These are phyloP conservation scores for Brachionus manjavacas DNA, from an alignment of 1,140 invertebrate genomes.

Conservation along the genomic window DNA sequence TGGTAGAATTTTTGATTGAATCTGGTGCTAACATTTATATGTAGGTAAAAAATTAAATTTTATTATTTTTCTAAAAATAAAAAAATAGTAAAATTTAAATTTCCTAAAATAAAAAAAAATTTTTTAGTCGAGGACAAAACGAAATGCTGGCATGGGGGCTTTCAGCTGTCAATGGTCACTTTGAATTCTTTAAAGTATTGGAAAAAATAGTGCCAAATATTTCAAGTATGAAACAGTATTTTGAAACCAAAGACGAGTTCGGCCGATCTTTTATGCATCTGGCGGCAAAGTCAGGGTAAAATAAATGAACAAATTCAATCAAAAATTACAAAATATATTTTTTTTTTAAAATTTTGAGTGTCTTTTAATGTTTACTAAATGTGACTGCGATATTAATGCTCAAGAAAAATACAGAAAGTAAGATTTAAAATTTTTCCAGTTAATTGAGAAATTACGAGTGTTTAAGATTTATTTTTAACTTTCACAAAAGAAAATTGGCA, in stretches of 20 bases:
- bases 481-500: background rate
- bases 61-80: background rate
- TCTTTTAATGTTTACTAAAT: constrained; percentile 48
- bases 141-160: constrained; percentile 64
- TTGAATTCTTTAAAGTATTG: constrained; percentile 58
- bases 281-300: constrained; percentile 62
- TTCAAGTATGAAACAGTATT: constrained; percentile 44
- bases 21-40: constrained; percentile 40
- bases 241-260: constrained; percentile 59
- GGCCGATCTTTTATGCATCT: constrained; percentile 62
- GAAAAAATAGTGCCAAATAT: constrained; percentile 5
- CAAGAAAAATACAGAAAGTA: constrained; percentile 40
- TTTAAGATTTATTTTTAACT: background rate
- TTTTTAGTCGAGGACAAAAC: constrained; percentile 53
- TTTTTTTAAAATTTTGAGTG: constrained; percentile 63
- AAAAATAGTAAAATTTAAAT: background rate
- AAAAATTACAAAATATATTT: background rate
- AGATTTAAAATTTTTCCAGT: background rate
- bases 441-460: background rate
- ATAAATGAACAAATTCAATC: background rate
- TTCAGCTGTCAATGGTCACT: constrained; percentile 63
- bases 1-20: constrained; percentile 36
- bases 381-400: constrained; percentile 17
- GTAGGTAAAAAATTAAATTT: constrained; percentile 37
- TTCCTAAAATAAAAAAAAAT: constrained; percentile 47